Conservation (phyloP, 2,888 invertebrate genomes). For the Buathra laborator region DNA sequence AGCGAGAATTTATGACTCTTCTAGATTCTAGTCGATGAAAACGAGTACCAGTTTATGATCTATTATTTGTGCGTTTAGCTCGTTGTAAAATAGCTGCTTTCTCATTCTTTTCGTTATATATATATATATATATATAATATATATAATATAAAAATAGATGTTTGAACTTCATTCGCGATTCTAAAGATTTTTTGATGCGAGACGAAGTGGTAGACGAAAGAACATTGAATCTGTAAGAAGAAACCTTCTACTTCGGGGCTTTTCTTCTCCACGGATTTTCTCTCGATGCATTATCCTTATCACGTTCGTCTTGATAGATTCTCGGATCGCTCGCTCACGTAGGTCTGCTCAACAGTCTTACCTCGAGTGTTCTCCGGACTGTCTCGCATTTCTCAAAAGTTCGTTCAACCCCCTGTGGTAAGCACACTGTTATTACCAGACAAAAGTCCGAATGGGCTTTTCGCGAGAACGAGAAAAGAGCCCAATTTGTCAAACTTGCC, state of each 20-base stretch:
- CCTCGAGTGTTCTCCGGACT: slow-evolving; percentile 22
- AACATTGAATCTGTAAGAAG: slow-evolving; percentile 35
- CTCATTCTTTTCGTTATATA: neutral
- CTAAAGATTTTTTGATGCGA: slow-evolving; percentile 16
- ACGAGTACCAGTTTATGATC: neutral
- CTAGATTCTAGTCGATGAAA: neutral
- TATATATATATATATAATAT: neutral
- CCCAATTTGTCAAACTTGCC: neutral
- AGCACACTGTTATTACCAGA: neutral
- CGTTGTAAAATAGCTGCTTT: neutral
- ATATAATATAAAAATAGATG: neutral
- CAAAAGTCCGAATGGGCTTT: neutral
- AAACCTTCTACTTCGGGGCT: slow-evolving; percentile 4
- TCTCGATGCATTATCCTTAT: slow-evolving; percentile 54
- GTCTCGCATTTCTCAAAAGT: slow-evolving; percentile 40
- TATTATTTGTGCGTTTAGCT: neutral
- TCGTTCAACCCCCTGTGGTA: slow-evolving; percentile 57
- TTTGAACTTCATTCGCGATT: neutral
- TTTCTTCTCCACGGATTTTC: slow-evolving; percentile 33
- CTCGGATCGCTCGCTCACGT: slow-evolving; percentile 35
- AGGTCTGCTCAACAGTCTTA: slow-evolving; percentile 20
- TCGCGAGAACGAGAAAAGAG: neutral
- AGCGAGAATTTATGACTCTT: neutral
- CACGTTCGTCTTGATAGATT: slow-evolving; percentile 62
- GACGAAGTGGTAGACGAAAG: neutral